phyloP scores from a whole-genome alignment of 2,888 invertebrate genomes.

The Octodonta nipae region DNA sequence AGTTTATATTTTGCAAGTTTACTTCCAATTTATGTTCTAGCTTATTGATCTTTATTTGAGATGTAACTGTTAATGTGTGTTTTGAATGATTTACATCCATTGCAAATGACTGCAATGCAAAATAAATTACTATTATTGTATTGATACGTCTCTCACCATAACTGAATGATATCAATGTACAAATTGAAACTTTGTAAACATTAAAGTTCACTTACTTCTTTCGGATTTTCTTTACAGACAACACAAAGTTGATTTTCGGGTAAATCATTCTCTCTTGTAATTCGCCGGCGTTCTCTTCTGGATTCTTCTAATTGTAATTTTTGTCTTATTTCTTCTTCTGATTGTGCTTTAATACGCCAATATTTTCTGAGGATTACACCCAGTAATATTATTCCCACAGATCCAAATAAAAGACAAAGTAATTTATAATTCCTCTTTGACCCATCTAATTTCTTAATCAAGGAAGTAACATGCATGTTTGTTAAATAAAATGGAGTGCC shows the following conservation, averaged over 20 bases:
- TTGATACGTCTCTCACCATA: too few species aligned
- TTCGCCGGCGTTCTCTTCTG: slow-evolving; percentile 51
- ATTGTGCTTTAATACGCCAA: slow-evolving; percentile 39
- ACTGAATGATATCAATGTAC: too few species aligned
- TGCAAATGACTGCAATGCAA: too few species aligned
- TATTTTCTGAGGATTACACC: slow-evolving; percentile 38
- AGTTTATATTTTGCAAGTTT: too few species aligned
- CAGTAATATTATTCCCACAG: slow-evolving; percentile 40
- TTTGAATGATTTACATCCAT: too few species aligned
- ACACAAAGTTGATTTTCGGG: slow-evolving; percentile 60
- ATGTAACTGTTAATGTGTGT: too few species aligned
- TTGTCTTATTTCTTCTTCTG: slow-evolving; percentile 43
- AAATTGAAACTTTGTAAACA: background rate
- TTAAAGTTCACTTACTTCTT: slow-evolving; percentile 52
- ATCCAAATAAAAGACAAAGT: slow-evolving; percentile 42
- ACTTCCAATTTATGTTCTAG: too few species aligned
- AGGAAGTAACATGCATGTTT: slow-evolving; percentile 59
- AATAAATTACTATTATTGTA: too few species aligned
- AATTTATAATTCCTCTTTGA: slow-evolving; percentile 53
- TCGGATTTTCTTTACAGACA: slow-evolving; percentile 72
- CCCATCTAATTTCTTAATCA: slow-evolving; percentile 59
- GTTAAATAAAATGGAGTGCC: slow-evolving; percentile 66
- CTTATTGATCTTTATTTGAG: too few species aligned
- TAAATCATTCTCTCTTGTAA: slow-evolving; percentile 49
- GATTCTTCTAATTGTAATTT: slow-evolving; percentile 51